phyloP scores from a whole-genome alignment of 2,797 vertebrate genomes.

The Acanthis flammea region DNA sequence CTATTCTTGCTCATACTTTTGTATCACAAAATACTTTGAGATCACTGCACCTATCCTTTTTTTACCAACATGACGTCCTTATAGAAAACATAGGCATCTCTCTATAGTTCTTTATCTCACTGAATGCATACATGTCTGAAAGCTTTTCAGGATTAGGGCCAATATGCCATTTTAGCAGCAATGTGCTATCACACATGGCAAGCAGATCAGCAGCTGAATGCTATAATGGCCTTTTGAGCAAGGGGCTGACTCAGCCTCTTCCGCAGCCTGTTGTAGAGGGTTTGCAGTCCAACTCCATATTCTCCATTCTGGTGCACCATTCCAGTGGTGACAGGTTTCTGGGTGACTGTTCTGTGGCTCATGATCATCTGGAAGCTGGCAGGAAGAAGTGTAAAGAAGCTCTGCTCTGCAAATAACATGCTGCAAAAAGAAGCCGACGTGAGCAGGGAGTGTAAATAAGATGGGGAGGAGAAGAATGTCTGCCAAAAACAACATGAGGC shows the following conservation, averaged over 20 bases:
- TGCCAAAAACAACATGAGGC: slow-evolving; percentile 59
- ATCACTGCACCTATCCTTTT: slow-evolving; percentile 4
- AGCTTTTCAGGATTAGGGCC: slow-evolving; percentile 58
- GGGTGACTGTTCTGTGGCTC: slow-evolving; percentile 63
- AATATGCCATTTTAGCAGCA: slow-evolving; percentile 63
- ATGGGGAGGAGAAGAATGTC: slow-evolving; percentile 34
- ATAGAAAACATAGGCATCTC: slow-evolving; percentile 4
- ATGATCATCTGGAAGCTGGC: slow-evolving; percentile 67
- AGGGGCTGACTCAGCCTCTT: slow-evolving; percentile 63
- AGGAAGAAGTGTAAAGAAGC: slow-evolving; percentile 61
- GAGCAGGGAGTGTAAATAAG: slow-evolving; percentile 66
- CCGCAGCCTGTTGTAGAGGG: slow-evolving; percentile 20
- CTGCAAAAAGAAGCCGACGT: slow-evolving; percentile 47
- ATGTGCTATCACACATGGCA: slow-evolving; percentile 64
- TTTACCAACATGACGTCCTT: not conserved
- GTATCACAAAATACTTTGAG: not conserved
- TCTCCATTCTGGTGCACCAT: slow-evolving; percentile 28
- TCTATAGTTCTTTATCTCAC: slow-evolving; percentile 37
- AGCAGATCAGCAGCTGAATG: slow-evolving; percentile 48
- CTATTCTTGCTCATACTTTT: not conserved
- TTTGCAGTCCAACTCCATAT: slow-evolving; percentile 31
- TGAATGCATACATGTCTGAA: slow-evolving; percentile 50
- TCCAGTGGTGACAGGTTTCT: slow-evolving; percentile 70
- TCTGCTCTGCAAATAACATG: slow-evolving; percentile 60
- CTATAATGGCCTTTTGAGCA: slow-evolving; percentile 60